Base-by-base conservation (phyloP, 1,140 invertebrate genomes). In the Ceratitis capitata region DNA sequence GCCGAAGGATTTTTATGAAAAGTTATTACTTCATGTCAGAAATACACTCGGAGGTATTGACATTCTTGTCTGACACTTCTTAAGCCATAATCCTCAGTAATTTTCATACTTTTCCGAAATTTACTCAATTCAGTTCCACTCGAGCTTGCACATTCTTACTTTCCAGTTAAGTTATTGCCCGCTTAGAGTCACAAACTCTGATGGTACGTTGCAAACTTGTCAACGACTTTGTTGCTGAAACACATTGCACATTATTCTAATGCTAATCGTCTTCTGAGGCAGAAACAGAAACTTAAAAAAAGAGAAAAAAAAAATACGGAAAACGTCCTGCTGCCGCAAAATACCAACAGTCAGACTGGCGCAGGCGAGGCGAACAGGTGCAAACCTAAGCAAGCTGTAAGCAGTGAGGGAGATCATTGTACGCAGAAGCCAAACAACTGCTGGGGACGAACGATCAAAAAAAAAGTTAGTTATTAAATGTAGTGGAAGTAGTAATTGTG, bases 401-500 rank as follows among this genome's bases (percentile, higher is more conserved):
- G 69, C n/a, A n/a, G n/a, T n/a, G n/a, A n/a, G n/a, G n/a, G 39
- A 78, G 35, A 45, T 10, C 69, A 78, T 78, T 42, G 69, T 35
- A 19, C 45, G 69, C 39, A 14, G 19, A 29, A 29, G 58, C 26
- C 58, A 64, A 1, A 4, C 51, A 23, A 47, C 45, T n/a, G n/a
- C n/a, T n/a, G n/a, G n/a, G n/a, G n/a, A n/a, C n/a, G n/a, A n/a
- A n/a, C n/a, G n/a, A 47, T 47, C 14, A 19, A 9, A n/a, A 61
- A 2, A 7, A 26, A 2, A n/a, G n/a, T 39, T 23, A 78, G 42
- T 23, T 78, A 78, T 12, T 78, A 78, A 78, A n/a, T n/a, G n/a
- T n/a, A n/a, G 69, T 78, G 69, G 69, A 78, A 78, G 69, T 74
- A 78, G 69, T 45, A 78, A 78, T 78, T 78, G 69, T 78, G 39